Percentiles rank a stretch among this genome's conserved stretches.
phyloP scores from a whole-genome alignment of 1,140 invertebrate genomes.

The Neomicropteryx cornuta region DNA sequence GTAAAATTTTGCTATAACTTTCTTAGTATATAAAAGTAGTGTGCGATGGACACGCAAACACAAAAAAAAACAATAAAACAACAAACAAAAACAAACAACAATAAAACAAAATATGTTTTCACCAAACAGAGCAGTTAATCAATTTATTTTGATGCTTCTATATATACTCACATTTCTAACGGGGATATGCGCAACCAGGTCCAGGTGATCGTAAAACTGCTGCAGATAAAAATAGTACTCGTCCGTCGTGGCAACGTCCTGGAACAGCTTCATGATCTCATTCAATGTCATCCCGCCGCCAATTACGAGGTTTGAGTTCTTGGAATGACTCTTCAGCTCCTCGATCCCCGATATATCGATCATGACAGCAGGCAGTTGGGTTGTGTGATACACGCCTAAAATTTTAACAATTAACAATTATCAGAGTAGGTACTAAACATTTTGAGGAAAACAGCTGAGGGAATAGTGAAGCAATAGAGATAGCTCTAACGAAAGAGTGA shows the following conservation, averaged over 20 bases:
- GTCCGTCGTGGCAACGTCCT: slow-evolving; percentile 21
- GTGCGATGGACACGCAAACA: no score
- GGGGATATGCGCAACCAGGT: slow-evolving; percentile 53
- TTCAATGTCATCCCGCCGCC: slow-evolving; percentile 47
- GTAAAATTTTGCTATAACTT: no score
- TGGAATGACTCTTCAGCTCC: slow-evolving; percentile 35
- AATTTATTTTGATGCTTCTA: not conserved
- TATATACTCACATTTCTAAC: slow-evolving; percentile 51
- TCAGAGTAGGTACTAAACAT: no score
- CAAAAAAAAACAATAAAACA: no score
- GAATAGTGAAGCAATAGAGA: not conserved
- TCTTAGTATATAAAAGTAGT: no score
- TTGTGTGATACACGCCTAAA: slow-evolving; percentile 47
- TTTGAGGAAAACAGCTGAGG: slow-evolving; percentile 16
- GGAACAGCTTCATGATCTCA: slow-evolving; percentile 41
- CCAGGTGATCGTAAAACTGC: slow-evolving; percentile 48
- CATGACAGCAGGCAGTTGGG: slow-evolving; percentile 35
- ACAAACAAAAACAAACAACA: no score
- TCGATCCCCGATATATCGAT: slow-evolving; percentile 49
- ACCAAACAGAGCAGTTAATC: no score
- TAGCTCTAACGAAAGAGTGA: not conserved
- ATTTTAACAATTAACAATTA: no score
- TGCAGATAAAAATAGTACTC: slow-evolving; percentile 42
- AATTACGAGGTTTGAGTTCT: slow-evolving; percentile 31
- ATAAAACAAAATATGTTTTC: no score